Evolutionary conservation across 1,140 invertebrate species (phyloP).

Genomic region (Brachionus asplanchnoidis): DNA sequence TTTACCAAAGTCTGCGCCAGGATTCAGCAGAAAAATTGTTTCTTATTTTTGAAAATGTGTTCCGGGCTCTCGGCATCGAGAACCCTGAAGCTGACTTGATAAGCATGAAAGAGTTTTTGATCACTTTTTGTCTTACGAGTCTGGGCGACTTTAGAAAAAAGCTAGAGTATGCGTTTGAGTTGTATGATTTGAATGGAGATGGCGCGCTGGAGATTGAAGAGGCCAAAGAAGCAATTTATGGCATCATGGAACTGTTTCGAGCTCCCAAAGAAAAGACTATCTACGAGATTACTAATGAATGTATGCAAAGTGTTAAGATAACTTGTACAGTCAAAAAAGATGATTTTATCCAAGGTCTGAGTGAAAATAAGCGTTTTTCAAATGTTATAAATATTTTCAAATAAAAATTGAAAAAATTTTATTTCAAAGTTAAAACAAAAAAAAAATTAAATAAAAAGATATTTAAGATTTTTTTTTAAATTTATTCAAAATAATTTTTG

Average conservation of each 20-base stretch:
- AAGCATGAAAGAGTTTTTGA: slow-evolving; percentile 19
- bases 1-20: neutral
- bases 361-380: neutral
- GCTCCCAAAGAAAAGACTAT: neutral
- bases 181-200: neutral
- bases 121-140: neutral
- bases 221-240: neutral
- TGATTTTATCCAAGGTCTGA: neutral
- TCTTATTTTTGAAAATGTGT: neutral
- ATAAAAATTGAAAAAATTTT: neutral
- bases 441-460: neutral
- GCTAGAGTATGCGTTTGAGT: slow-evolving; percentile 32
- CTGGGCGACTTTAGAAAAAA: slow-evolving; percentile 1
- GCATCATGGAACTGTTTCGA: slow-evolving; percentile 20
- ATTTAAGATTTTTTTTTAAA: no score
- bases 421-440: neutral
- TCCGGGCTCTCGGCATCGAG: neutral
- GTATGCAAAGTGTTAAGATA: neutral
- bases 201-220: neutral
- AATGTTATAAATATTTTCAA: neutral
- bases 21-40: neutral
- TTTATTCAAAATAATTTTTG: no score
- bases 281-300: neutral
- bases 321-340: neutral
- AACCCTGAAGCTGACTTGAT: neutral